Evolutionary conservation across 2,113 vertebrate species (phyloP).

Genomic region (Synchiropus splendidus): DNA sequence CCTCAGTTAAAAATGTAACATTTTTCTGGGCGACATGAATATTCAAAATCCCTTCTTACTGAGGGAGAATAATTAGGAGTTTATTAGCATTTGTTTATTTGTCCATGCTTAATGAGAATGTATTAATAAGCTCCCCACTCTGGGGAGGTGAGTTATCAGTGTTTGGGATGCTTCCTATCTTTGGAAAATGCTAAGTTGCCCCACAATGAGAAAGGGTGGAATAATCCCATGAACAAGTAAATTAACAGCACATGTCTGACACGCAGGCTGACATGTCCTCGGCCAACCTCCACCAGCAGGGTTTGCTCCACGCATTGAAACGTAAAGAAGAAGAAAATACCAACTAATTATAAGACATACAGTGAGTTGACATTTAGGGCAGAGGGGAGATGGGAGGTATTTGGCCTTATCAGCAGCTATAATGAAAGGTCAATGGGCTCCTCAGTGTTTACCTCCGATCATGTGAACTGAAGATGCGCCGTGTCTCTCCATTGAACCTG

Average conservation of each 20-base stretch:
- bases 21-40: conserved; percentile 51
- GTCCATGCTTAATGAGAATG: conserved; percentile 57
- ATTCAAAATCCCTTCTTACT: conserved; percentile 51
- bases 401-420: conserved; percentile 65
- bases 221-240: conserved; percentile 25
- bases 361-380: conserved; percentile 67
- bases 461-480: conserved; percentile 50
- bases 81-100: conserved; percentile 70
- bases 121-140: conserved; percentile 54
- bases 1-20: conserved; percentile 19
- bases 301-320: conserved; percentile 54
- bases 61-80: conserved; percentile 62
- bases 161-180: conserved; percentile 28
- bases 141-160: conserved; percentile 35
- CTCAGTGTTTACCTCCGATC: conserved; percentile 61
- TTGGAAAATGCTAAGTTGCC: conserved; percentile 24
- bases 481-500: conserved; percentile 39
- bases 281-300: conserved; percentile 24
- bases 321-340: conserved; percentile 55
- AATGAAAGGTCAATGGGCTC: conserved; percentile 66
- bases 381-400: conserved; percentile 51
- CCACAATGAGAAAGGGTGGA: neutral
- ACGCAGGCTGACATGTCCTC: conserved; percentile 37
- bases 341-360: conserved; percentile 61
- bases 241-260: conserved; percentile 30